Percentiles rank a stretch among this genome's conserved stretches.
These are phyloP conservation scores for Phengaris arion DNA, from an alignment of 2,888 invertebrate species.

Conservation along the genomic window DNA sequence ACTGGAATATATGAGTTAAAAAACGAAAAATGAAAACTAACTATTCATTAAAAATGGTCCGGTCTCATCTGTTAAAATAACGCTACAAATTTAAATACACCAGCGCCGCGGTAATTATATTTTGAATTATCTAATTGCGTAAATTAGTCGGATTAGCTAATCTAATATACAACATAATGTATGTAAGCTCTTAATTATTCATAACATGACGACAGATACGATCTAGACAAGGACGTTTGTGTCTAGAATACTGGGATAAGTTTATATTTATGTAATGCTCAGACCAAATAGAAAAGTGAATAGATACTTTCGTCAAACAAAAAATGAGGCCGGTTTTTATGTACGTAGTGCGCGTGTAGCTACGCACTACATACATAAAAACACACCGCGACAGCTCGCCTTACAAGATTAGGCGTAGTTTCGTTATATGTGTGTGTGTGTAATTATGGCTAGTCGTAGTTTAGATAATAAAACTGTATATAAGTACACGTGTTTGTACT, in stretches of 20 bases:
- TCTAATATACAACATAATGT: conserved; percentile 19
- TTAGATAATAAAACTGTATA: no score
- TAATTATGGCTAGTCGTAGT: no score
- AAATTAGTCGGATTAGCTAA: conserved; percentile 13
- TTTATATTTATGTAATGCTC: neutral
- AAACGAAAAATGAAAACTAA: neutral
- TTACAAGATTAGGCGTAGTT: no score
- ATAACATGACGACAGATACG: conserved; percentile 8
- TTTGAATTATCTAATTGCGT: conserved; percentile 11
- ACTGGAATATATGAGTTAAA: neutral
- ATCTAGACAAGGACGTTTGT: neutral
- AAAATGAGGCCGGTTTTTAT: no score
- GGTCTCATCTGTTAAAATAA: neutral
- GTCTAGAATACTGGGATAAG: neutral
- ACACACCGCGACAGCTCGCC: no score
- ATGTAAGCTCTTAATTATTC: conserved; percentile 10
- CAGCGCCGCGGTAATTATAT: neutral
- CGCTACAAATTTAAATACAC: neutral
- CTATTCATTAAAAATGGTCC: neutral
- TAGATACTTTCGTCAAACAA: no score
- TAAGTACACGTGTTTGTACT: no score
- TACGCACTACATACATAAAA: no score
- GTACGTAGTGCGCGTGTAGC: no score
- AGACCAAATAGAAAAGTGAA: neutral
- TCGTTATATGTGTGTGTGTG: no score